These are phyloP conservation scores for Cassiopea andromeda DNA, from an alignment of 30 jellyfish, hydroid and myxozoan species.

Conservation along the genomic window DNA sequence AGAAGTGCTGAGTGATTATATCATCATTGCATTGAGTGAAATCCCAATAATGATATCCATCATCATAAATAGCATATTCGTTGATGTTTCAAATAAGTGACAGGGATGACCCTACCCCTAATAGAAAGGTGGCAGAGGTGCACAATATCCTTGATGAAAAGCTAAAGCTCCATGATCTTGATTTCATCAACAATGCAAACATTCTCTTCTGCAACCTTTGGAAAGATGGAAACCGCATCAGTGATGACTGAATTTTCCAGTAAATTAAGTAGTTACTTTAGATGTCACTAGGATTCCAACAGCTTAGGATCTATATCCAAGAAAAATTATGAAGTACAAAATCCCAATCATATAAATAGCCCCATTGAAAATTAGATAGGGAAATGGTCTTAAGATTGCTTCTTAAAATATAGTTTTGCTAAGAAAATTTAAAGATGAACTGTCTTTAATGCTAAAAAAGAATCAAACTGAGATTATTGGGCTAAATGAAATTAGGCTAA, in stretches of 20 bases:
- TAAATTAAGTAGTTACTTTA: slow-evolving; percentile 17
- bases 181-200: slow-evolving; percentile 12
- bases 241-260: slow-evolving; percentile 37
- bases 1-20: background rate
- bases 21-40: background rate
- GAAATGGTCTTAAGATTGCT: slow-evolving; percentile 14
- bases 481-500: slow-evolving; percentile 30
- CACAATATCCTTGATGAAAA: slow-evolving; percentile 22
- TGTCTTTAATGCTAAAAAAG: background rate
- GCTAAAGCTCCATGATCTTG: slow-evolving; percentile 1
- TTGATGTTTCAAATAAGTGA: background rate
- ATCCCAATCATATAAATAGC: slow-evolving; percentile 17
- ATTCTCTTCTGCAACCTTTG: slow-evolving; percentile 11
- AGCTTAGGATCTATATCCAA: too few relatives aligned
- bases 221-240: slow-evolving; percentile 20
- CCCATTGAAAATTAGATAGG: too few relatives aligned
- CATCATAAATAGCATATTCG: slow-evolving; percentile 23
- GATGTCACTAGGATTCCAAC: slow-evolving; percentile 1
- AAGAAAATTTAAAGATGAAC: slow-evolving; percentile 29
- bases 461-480: slow-evolving; percentile 52
- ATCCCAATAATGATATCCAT: background rate
- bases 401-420: slow-evolving; percentile 3
- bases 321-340: background rate
- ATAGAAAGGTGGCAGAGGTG: slow-evolving; percentile 17
- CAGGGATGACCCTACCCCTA: slow-evolving; percentile 20